Evolutionary conservation across 1,140 invertebrate genomes (phyloP), one percentile per base, ranked within the genome.

Genomic region (Rhyzopertha dominica): DNA sequence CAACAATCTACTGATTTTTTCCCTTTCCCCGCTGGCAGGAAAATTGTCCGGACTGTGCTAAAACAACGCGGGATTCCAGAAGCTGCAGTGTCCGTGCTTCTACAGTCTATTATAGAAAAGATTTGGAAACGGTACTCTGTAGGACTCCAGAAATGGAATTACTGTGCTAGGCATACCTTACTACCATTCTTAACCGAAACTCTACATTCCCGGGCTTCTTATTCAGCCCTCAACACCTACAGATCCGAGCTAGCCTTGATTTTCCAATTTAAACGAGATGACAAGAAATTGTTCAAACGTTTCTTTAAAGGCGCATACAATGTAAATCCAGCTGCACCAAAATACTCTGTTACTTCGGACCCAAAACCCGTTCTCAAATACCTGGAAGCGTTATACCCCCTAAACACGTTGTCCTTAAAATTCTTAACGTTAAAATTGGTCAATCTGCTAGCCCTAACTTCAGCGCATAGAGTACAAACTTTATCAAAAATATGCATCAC

Each of bases 401-500:
- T 42, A 25, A 19, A 25, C 3, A 5, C 5, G 12, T 26, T 46
- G 9, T 28, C 35, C 5, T 23, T 44, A 2, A 13, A 46, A 8
- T 18, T 28, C 2, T 18, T 41, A 17, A 26, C 13, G 5, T 16
- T 5, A 5, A 46, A 46, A 23, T 10, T 41, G 30, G 35, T 20
- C 5, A 3, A 22, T 22, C 29, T 46, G 22, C 20, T 46, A 8
- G 23, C 25, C 9, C 35, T 46, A 5, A 17, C 24, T 24, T 28
- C 43, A 7, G 35, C 35, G 12, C 43, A 42, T 23, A 40, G 43
- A n/a, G 22, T 40, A 4, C 35, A 46, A 23, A 46, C 43, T 10
- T 9, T 46, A 10, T 10, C 36, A 10, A 37, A 37, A 35, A 42
- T 42, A 23, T 5, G 3, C 4, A 4, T 42, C 4, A 5, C 29